phyloP scores from a whole-genome alignment of 2,113 vertebrate genomes.

The Glareola pratincola region DNA sequence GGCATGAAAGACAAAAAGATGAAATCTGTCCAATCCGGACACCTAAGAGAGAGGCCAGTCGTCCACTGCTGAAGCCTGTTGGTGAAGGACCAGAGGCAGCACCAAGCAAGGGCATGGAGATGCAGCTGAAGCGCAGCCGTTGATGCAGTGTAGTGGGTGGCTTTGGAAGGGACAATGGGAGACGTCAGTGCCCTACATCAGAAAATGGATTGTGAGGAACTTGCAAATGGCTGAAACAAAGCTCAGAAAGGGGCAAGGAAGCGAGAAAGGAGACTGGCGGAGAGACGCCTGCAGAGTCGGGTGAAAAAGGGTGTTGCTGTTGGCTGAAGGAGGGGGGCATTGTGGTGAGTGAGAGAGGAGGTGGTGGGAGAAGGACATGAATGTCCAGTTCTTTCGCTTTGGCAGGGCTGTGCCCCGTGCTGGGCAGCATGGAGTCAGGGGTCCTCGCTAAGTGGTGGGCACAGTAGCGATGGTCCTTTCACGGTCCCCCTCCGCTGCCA shows the following conservation, averaged over 20 bases:
- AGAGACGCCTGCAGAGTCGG: background rate
- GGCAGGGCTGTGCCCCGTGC: fast-evolving
- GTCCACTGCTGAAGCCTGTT: background rate
- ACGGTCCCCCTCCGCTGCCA: background rate
- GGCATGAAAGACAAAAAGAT: background rate
- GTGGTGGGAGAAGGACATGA: background rate
- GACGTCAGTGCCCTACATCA: background rate
- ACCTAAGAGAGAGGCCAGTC: background rate
- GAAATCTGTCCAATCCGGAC: background rate
- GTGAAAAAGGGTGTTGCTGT: background rate
- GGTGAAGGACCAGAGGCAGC: background rate
- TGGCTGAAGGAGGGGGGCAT: background rate
- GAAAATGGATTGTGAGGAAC: background rate
- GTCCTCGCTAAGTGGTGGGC: background rate
- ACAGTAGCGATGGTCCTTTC: background rate
- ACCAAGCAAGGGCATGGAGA: background rate
- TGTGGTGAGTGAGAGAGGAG: background rate
- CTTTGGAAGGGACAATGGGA: background rate
- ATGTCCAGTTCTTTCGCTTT: background rate
- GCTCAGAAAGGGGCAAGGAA: background rate
- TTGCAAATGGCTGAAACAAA: background rate
- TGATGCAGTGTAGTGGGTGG: fast-evolving
- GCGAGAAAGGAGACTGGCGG: background rate
- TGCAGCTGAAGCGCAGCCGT: fast-evolving
- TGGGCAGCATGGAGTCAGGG: fast-evolving